Conservation (phyloP, 1,140 invertebrate genomes). For the Ectropis grisescens region DNA sequence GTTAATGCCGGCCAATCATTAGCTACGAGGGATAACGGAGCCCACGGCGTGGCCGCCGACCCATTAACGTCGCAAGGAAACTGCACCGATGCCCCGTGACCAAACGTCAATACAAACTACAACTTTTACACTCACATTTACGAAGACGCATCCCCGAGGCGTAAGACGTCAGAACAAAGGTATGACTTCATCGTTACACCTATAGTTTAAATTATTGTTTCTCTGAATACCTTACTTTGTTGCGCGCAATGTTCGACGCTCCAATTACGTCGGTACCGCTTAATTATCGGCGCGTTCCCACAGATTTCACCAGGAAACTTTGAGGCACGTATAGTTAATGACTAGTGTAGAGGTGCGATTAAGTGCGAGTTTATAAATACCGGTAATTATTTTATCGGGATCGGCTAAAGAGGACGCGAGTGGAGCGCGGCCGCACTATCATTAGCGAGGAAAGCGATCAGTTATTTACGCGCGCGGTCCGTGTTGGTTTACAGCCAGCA, state of each 20-base stretch:
- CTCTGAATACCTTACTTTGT: slow-evolving; percentile 18
- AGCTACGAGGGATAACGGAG: slow-evolving; percentile 65
- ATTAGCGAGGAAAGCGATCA: slow-evolving; percentile 61
- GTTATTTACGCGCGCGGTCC: slow-evolving; percentile 52
- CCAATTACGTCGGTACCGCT: slow-evolving; percentile 25
- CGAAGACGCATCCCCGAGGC: slow-evolving; percentile 29
- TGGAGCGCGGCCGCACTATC: slow-evolving; percentile 41
- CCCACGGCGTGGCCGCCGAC: slow-evolving; percentile 38
- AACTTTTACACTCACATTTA: slow-evolving; percentile 13
- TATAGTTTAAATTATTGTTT: slow-evolving; percentile 29
- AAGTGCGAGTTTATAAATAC: slow-evolving; percentile 47
- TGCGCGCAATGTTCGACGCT: slow-evolving; percentile 2
- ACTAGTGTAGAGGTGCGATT: slow-evolving; percentile 25
- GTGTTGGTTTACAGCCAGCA: slow-evolving; percentile 57
- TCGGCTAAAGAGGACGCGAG: slow-evolving; percentile 32
- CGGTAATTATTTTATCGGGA: slow-evolving; percentile 50
- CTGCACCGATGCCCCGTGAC: slow-evolving; percentile 53
- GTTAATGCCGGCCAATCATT: slow-evolving; percentile 68
- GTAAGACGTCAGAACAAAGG: slow-evolving; percentile 33
- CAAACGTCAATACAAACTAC: slow-evolving; percentile 64
- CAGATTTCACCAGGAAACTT: slow-evolving; percentile 25
- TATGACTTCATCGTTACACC: slow-evolving; percentile 60
- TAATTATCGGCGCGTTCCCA: slow-evolving; percentile 22
- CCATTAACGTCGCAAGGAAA: slow-evolving; percentile 42
- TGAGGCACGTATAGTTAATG: slow-evolving; percentile 20